Conservation (phyloP, 2,113 vertebrate genomes). For the Cochlearius cochlearius region DNA sequence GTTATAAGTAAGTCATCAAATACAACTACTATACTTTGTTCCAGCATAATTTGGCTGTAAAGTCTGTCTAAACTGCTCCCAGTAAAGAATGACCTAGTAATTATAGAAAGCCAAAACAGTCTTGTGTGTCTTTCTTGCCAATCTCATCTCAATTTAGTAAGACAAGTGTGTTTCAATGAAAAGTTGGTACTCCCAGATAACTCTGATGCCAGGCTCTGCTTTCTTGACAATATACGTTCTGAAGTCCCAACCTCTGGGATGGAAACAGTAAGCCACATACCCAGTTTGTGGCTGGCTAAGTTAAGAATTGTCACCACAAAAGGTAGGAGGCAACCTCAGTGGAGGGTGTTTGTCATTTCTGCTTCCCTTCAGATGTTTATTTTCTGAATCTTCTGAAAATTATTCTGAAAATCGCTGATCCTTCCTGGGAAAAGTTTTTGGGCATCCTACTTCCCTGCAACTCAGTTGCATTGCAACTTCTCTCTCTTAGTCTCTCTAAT, state of each 20-base stretch:
- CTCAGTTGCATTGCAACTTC: not conserved
- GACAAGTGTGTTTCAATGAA: not conserved
- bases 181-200: fast-evolving
- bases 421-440: not conserved
- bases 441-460: not conserved
- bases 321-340: not conserved
- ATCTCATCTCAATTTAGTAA: not conserved
- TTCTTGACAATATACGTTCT: not conserved
- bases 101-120: not conserved
- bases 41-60: not conserved
- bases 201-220: not conserved
- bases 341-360: not conserved
- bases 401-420: not conserved
- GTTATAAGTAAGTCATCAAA: not conserved
- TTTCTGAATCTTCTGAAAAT: not conserved
- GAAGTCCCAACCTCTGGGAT: not conserved
- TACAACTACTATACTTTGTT: not conserved
- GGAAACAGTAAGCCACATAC: not conserved
- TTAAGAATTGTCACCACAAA: not conserved
- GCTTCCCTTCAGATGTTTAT: not conserved
- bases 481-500: fast-evolving
- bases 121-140: not conserved
- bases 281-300: fast-evolving
- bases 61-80: not conserved
- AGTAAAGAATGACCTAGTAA: not conserved